Evolutionary conservation across 2,888 invertebrate species (phyloP).

Genomic region (Galerucella pusilla): DNA sequence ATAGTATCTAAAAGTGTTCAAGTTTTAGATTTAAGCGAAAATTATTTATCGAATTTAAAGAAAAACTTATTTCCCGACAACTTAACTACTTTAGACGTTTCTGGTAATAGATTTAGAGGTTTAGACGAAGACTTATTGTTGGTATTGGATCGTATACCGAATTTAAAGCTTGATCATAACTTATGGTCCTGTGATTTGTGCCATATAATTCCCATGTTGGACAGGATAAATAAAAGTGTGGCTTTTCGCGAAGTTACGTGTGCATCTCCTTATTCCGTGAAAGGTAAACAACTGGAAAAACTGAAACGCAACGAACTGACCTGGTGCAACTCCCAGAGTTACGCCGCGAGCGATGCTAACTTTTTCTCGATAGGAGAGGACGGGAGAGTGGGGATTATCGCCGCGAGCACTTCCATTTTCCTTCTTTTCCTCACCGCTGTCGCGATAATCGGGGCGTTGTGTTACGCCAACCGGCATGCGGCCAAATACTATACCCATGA

Average conservation of each 20-base stretch:
- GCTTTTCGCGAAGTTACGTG: constrained; percentile 70
- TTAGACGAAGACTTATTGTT: constrained; percentile 68
- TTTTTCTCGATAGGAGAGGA: constrained; percentile 67
- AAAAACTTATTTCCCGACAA: constrained; percentile 69
- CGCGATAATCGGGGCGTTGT: constrained; percentile 68
- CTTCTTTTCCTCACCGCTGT: constrained; percentile 66
- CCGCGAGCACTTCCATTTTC: constrained; percentile 69
- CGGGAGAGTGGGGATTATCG: constrained; percentile 68
- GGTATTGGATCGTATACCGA: constrained; percentile 53
- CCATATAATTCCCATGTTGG: constrained; percentile 71
- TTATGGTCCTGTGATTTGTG: constrained; percentile 79
- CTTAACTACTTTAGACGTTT: constrained; percentile 76
- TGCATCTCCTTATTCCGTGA: constrained; percentile 69
- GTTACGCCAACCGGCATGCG: constrained; percentile 77
- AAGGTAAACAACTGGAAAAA: constrained; percentile 65
- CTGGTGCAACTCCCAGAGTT: constrained; percentile 70
- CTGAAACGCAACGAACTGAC: constrained; percentile 63
- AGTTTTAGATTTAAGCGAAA: constrained; percentile 77
- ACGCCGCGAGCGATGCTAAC: constrained; percentile 67
- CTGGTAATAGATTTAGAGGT: constrained; percentile 76
- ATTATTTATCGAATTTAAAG: constrained; percentile 70
- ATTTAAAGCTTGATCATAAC: constrained; percentile 69
- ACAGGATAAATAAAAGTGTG: constrained; percentile 68
- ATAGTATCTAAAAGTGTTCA: constrained; percentile 70
- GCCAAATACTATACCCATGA: constrained; percentile 86